Evolutionary conservation across 1,140 invertebrate species (phyloP), one percentile per base, ranked within the genome.

Genomic region (Drosophila erecta): DNA sequence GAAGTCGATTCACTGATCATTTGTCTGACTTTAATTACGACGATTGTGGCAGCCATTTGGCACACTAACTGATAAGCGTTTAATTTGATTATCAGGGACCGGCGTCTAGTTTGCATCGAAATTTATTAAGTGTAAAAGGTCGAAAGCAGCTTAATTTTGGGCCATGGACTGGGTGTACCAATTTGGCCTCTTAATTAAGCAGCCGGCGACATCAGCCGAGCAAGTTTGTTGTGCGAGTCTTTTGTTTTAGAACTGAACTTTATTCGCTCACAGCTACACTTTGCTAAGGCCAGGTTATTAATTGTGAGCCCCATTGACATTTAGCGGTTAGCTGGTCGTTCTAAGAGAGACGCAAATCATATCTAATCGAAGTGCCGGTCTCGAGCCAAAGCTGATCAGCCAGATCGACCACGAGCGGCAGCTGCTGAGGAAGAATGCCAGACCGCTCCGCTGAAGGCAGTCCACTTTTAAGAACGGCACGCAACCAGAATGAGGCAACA

Each of bases 281-380:
- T 11, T 11, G 17, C 24, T 53, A 47, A 20, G 49, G 38, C 44
- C 41, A 38, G 37, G 17, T 56, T 64, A 51, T 69, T 78, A 79
- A 84, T 83, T 83, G 69, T 61, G 14, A 27, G 43, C 43, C 49
- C 70, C 56, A 79, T 76, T 79, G 80, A 84, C 83, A 80, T 84
- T 84, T 79, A 85, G 61, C 51, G 38, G 60, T 38, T 49, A 81
- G 79, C 75, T 79, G 75, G 80, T 79, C 80, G 66, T 30, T 58
- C 49, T 22, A 41, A 47, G 50, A 49, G 50, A 40, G 20, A 40
- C 15, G 54, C 79, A 54, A 53, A 61, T 75, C 57, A 75, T 83
- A 71, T 79, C 76, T 73, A 79, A 73, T 77, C 79, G 59, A 84
- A 76, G 59, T 81, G 81, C 77, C 77, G 81, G 81, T 66, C 59